Conservation (phyloP, 1,140 invertebrate species). For the Brachionus manjavacas region DNA sequence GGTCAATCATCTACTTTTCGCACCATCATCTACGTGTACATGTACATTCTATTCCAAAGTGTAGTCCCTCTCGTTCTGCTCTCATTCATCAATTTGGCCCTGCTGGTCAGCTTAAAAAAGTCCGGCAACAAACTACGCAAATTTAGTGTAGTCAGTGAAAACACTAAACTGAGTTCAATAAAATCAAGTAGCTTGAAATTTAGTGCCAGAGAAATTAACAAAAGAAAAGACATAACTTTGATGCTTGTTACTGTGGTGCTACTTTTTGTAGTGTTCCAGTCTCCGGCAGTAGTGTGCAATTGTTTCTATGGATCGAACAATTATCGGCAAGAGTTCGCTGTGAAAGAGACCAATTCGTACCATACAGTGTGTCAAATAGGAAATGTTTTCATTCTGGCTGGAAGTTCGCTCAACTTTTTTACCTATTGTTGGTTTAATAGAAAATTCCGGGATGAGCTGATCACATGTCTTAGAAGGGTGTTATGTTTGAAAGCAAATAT, state of each 20-base stretch:
- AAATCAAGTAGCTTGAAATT: not conserved
- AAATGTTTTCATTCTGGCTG: conserved; percentile 31
- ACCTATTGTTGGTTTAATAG: conserved; percentile 36
- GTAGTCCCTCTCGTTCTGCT: conserved; percentile 13
- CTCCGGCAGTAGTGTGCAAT: conserved; percentile 26
- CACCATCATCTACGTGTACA: conserved; percentile 18
- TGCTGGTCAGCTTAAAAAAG: conserved; percentile 15
- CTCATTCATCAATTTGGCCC: not conserved
- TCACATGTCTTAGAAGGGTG: not conserved
- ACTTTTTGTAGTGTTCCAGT: conserved; percentile 21
- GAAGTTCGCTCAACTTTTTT: conserved; percentile 38
- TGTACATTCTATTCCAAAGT: conserved; percentile 42
- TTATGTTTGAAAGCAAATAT: not conserved
- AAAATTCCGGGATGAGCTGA: not conserved
- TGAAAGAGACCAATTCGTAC: not conserved
- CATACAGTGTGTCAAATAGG: conserved; percentile 16
- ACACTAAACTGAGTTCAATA: not conserved
- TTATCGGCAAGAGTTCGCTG: not conserved
- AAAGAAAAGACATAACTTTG: conserved; percentile 15
- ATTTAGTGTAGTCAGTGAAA: not conserved
- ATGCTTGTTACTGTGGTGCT: conserved; percentile 28
- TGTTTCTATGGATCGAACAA: conserved; percentile 42
- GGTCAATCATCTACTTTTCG: not conserved
- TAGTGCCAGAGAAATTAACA: not conserved
- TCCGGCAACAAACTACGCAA: not conserved